Base-by-base conservation (phyloP, 1,140 invertebrate genomes). In the Drosophila equinoxialis region DNA sequence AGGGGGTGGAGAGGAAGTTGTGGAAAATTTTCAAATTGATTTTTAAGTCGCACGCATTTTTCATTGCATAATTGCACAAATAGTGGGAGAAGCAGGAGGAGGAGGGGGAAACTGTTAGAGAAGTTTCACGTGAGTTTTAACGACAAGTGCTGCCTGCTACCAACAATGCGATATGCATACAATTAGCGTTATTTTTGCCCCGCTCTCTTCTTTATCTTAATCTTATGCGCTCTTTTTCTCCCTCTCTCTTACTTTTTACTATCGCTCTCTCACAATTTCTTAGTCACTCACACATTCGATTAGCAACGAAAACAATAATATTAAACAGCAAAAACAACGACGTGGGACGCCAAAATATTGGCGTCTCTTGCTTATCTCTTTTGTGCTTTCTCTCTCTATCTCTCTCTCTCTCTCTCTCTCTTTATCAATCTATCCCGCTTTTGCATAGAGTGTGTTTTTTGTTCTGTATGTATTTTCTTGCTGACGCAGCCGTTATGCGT, bases 41-140 rank as follows among this genome's bases (percentile, higher is more conserved):
- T 87, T 87, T 87, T 83, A 87, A 87, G 82, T 86, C 83, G 65
- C 39, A 55, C 41, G 42, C 48, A 58, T 76, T 63, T 76, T 59
- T 59, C 35, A 62, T 76, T 76, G 74, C 74, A 76, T 76, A 76
- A 67, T 74, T 61, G 71, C 71, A 74, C 63, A 74, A 59, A 51
- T 41, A 37, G n/a, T 26, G 30, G 30, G 30, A 30, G 30, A 0
- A 30, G 5, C 26, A 57, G 8, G 13, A 30, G 37, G 7, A 0
- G 11, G 13, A 20, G 7, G 23, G 23, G 6, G 20, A 3, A 39
- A 39, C 13, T 5, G 39, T 13, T 37, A 11, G 37, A 17, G 39
- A 11, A 62, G 39, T 48, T n/a, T 35, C 26, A 30, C 33, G 51
- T 72, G 60, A 73, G 64, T 37, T 26, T 30, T 1, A 10, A 37